Percentiles rank a stretch among this genome's conserved stretches.
These are phyloP conservation scores for Hippotragus niger DNA, from an alignment of 2,113 vertebrate genomes.

Conservation along the genomic window DNA sequence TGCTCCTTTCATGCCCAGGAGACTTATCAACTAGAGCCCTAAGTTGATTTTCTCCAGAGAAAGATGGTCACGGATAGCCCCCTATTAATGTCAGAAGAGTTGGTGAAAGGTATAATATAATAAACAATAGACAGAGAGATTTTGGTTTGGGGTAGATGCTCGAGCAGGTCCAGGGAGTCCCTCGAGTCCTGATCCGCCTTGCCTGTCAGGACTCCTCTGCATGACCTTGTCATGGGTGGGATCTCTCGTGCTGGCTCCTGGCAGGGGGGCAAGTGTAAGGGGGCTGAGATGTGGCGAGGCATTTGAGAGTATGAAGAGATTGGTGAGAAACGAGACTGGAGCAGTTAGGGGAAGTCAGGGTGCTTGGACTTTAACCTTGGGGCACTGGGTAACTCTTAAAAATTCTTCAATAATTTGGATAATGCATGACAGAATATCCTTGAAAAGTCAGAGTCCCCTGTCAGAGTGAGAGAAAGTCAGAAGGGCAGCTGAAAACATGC, in stretches of 20 bases:
- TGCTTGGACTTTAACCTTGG: background rate
- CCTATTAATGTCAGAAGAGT: no score
- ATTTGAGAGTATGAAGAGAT: background rate
- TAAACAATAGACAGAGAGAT: no score
- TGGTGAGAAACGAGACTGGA: background rate
- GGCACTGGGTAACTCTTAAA: background rate
- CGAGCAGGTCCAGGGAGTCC: no score
- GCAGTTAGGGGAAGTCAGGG: background rate
- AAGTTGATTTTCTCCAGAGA: no score
- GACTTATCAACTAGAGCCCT: no score
- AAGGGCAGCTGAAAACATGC: background rate
- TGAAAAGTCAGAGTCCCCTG: background rate
- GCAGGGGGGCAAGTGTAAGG: background rate
- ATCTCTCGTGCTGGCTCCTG: fast-evolving
- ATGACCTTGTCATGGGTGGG: no score
- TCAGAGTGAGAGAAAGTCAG: background rate
- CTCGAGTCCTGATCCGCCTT: no score
- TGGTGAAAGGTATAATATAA: no score
- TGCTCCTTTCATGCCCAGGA: no score
- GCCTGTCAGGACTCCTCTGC: no score
- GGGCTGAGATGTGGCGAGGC: fast-evolving
- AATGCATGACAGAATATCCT: background rate
- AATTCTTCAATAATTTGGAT: background rate
- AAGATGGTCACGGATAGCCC: no score
- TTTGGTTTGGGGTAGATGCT: no score